Evolutionary conservation across 2,113 vertebrate species (phyloP), one percentile per base, ranked within the genome.

Genomic region (Chamaea fasciata): DNA sequence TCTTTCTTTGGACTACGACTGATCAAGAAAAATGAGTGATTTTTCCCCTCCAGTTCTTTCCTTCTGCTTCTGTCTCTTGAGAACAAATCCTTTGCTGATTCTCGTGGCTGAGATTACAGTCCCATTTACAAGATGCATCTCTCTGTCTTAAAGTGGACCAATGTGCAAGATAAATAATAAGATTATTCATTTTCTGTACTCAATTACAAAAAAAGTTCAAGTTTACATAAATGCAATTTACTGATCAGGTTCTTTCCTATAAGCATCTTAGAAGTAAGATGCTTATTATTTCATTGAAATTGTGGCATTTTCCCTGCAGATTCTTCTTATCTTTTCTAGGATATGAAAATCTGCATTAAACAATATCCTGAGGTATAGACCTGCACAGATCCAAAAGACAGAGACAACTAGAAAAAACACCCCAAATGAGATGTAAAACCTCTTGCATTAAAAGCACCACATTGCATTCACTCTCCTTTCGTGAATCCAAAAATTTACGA

Each of bases 21-120:
- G 71, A 78, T 86, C 64, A 88, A 81, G 60, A 60, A 86, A 74
- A 96, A 68, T 92, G 88, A 95, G 56, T 87, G 79, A 90, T 96
- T 96, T 93, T 96, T 35, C 62, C 75, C 82, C 76, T 90, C 83
- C 47, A 74, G 27, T 93, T 86, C 75, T 83, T 89, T 70, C 33
- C 35, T 28, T 86, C 41, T 89, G 60, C 46, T 82, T 82, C 88
- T 91, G 68, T 92, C 95, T 84, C 95, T 71, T 75, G 92, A 89
- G 92, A 94, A 39, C 76, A 65, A 83, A 93, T 92, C 76, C 76
- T 97, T 71, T 94, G 79, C 69, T 56, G 70, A 95, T 91, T 94
- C 78, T 65, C 27, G 2, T 52, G 52, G 69, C 69, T 65, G 88
- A 94, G 90, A 94, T 95, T 95, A 82, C 1, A 4, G 56, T 63